Base-by-base conservation (phyloP, 2,797 vertebrate genomes). In the Avahi laniger region DNA sequence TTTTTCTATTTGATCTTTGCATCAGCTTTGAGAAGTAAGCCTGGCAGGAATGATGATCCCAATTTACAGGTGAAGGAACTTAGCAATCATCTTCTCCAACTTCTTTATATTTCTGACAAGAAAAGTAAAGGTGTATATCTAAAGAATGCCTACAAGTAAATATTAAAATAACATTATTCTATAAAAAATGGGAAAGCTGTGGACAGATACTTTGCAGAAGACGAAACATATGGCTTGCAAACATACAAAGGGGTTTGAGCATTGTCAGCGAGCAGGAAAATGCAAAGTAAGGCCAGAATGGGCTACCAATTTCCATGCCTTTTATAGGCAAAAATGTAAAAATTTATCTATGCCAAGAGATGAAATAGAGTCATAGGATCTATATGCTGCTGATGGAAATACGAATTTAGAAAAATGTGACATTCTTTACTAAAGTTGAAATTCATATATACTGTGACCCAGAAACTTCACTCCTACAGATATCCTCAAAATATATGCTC, bases 401-500 rank as follows among this genome's bases (percentile, higher is more conserved):
- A 24, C 61, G 17, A 92, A 72, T 90, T 88, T 92, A n/a, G 75
- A 92, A 91, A 91, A 70, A 8, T 80, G 86, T 76, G 65, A 94
- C 80, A 67, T 91, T 85, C 70, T 86, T 67, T 94, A 46, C 59
- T 85, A 28, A 95, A 76, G 10, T 72, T 93, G 85, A 89, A 91
- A 94, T 93, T 89, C 52, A 80, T 83, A 46, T 81, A 79, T 84
- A 43, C 48, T 63, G 59, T 94, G 92, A 93, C 92, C 92, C 48
- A 72, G 80, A 95, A 96, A 89, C 91, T 88, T 69, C 10, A 90
- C 75, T 87, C 48, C 24, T 83, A 54, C 3, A 7, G 83, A 89
- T 93, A 79, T 52, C 76, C 73, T 63, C 54, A 89, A 80, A 95
- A 94, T 70, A 78, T 8, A 94, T 46, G 76, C 57, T 80, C 84